A percentile compares a stretch with the other conserved stretches of the same genome.
phyloP scores from a whole-genome alignment of 2,113 vertebrate species.

The Onychostoma macrolepis region DNA sequence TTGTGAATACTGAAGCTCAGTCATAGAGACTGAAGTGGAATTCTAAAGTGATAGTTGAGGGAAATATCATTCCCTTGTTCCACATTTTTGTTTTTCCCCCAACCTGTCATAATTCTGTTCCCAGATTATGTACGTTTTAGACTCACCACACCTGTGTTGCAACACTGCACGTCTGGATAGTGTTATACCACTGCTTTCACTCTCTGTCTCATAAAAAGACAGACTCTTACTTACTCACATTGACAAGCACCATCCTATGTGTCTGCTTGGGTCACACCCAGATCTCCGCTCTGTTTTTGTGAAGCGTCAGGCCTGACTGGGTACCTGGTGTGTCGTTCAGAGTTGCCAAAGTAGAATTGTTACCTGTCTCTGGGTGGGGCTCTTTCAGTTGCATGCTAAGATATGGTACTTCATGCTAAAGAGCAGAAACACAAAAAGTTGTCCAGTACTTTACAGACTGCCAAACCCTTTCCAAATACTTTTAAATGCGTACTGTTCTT shows the following conservation, averaged over 20 bases:
- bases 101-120: conserved; percentile 8
- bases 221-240: conserved; percentile 23
- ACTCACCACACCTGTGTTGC: conserved; percentile 35
- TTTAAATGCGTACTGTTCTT: neutral
- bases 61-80: neutral
- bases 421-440: conserved; percentile 13
- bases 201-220: conserved; percentile 7
- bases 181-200: conserved; percentile 35
- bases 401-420: neutral
- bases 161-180: conserved; percentile 16
- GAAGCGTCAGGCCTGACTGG: neutral
- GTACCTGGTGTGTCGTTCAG: conserved; percentile 3
- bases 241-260: conserved; percentile 26
- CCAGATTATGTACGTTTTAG: neutral
- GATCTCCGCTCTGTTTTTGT: conserved; percentile 34
- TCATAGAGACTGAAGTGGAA: too few relatives aligned
- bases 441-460: neutral
- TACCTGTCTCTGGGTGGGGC: conserved; percentile 43
- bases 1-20: neutral
- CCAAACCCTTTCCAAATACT: conserved; percentile 13
- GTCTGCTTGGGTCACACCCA: conserved; percentile 11
- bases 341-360: conserved; percentile 29
- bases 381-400: conserved; percentile 35
- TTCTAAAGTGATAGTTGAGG: neutral
- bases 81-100: neutral